Conservation (phyloP, 2,113 vertebrate genomes). For the Candoia aspera region DNA sequence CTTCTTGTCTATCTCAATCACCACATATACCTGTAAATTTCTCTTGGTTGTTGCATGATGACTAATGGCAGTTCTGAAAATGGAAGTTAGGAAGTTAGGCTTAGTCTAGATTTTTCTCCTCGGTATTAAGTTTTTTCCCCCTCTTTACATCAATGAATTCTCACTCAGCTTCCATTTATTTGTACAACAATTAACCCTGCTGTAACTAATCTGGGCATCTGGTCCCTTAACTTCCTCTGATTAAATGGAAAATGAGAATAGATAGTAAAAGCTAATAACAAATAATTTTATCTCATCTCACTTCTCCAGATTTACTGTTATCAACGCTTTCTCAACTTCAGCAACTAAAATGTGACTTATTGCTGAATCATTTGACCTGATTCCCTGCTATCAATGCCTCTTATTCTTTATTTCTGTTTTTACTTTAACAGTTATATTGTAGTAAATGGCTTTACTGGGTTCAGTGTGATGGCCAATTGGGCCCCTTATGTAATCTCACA, state of each 20-base stretch:
- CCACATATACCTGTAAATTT: not conserved
- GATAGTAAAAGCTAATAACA: not conserved
- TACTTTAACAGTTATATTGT: not conserved
- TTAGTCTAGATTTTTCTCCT: not conserved
- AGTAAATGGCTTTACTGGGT: not conserved
- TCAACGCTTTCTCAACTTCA: not conserved
- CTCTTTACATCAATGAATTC: not conserved
- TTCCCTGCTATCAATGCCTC: not conserved
- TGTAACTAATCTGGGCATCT: not conserved
- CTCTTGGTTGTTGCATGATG: not conserved
- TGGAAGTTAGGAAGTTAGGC: not conserved
- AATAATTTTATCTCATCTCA: not conserved
- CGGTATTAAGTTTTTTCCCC: not conserved
- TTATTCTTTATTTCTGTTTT: not conserved
- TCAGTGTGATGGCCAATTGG: not conserved
- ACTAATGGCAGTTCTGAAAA: slow-evolving; percentile 13
- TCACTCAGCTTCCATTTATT: not conserved
- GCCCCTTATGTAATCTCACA: not conserved
- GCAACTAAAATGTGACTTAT: not conserved
- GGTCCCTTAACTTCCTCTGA: not conserved
- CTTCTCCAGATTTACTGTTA: not conserved
- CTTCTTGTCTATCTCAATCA: not conserved
- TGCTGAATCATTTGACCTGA: slow-evolving; percentile 9
- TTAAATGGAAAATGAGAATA: not conserved
- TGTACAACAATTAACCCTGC: not conserved